Base-by-base conservation (phyloP, 2,888 invertebrate species). In the Epinotia nisella region DNA sequence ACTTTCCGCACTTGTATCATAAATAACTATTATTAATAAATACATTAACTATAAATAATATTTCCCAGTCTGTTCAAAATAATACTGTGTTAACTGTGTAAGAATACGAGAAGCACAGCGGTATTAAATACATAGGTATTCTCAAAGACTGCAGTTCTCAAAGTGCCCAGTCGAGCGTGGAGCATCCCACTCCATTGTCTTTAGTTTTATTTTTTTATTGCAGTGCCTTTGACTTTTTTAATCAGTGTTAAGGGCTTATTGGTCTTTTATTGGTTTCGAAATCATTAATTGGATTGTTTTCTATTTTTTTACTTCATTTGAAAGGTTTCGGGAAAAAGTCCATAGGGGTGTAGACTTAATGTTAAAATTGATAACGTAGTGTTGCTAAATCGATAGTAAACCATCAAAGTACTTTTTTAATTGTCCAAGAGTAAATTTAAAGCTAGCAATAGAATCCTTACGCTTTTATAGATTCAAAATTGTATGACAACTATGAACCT, bases 121-220 rank as follows among this genome's bases (percentile, higher is more conserved):
- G 15, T 65, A 65, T 65, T 65, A 21, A 65, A 65, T 53, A 35
- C 17, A 17, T 64, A 49, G 10, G 11, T 41, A 49, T 49, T 29
- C 41, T 51, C 29, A 51, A 29, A 64, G 65, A 65, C 17, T 64
- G 64, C 64, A 51, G 56, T 17, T 13, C n/a, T 62, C 65, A 65
- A 65, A 55, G 53, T 15, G 65, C 19, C 21, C 21, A 10, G 7
- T 53, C 19, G 53, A 55, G 65, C 65, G 65, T 65, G 7, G 65
- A 51, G 29, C 24, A 39, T n/a, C 53, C 65, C 21, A 65, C 65
- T 65, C 39, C 13, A 65, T 65, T 65, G 65, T 55, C 53, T 53
- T 15, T 9, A 15, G 35, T 39, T 19, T 65, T 39, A 13, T 15
- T 65, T 53, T 65, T 58, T 58, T 53, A 21, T 53, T 15, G 35